Evolutionary conservation across 2,797 vertebrate genomes (phyloP), one percentile per base, ranked within the genome.

Genomic region (Neoniphon sammara): DNA sequence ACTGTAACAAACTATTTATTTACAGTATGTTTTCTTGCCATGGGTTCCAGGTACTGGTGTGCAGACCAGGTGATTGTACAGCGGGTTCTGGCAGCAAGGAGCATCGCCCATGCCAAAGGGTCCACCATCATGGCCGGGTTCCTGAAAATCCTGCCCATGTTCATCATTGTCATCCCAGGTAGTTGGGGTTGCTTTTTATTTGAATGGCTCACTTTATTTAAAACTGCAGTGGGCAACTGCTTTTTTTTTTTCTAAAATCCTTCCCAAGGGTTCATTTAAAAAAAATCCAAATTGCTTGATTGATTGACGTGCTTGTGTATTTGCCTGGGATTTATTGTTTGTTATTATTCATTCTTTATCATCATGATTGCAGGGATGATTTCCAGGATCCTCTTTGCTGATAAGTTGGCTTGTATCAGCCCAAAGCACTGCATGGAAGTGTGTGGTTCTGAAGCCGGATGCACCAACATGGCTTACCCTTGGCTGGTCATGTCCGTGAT

Each of bases 1-100:
- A 34, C 31, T 34, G 31, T 34, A 34, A 34, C 31, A 34, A 34
- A 2, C 36, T 39, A 11, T 12, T 39, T 39, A 7, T 39, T 52
- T 2, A 58, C 31, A 25, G 12, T 9, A 36, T 20, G 20, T 0
- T 0, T 62, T 12, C 12, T 57, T 3, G 1, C 6, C 61, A 0
- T 78, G 1, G 77, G 20, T 88, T 81, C 10, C 63, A 90, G 89
- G 89, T 90, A 90, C 89, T 98, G 97, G 97, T 98, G 97, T 84
- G 93, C 97, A 0, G 97, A 98, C 91, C 97, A 99, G 84, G 97
- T 98, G 84, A 97, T 99, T 17, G 96, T 99, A 17, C 97, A 98
- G 88, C 93, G 97, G 50, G 96, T 98, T 20, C 90, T 99, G 70
- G 96, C 97, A 0, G 96, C 97, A 15, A 98, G 97, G 89, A 98